phyloP scores from a whole-genome alignment of 2,113 vertebrate genomes.

The Salvator merianae region DNA sequence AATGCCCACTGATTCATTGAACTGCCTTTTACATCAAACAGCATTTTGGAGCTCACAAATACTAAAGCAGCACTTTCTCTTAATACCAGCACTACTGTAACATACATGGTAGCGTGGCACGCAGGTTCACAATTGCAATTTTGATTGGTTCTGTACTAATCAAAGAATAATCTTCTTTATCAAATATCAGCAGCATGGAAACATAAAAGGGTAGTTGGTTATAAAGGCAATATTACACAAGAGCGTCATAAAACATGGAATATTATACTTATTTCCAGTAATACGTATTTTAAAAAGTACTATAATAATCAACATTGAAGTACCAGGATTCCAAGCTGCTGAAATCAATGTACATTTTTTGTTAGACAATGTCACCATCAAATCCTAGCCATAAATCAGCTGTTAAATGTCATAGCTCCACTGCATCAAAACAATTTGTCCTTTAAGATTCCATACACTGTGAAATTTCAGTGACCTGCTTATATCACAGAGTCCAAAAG shows the following conservation, averaged over 20 bases:
- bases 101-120: slow-evolving; percentile 70
- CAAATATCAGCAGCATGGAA: slow-evolving; percentile 68
- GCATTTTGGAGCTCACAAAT: slow-evolving; percentile 70
- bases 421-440: slow-evolving; percentile 48
- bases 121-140: slow-evolving; percentile 66
- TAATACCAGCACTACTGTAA: slow-evolving; percentile 72
- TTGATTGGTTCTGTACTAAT: slow-evolving; percentile 60
- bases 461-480: slow-evolving; percentile 48
- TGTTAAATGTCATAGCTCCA: slow-evolving; percentile 52
- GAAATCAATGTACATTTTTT: slow-evolving; percentile 43
- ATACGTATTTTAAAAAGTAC: slow-evolving; percentile 48
- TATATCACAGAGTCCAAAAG: slow-evolving; percentile 62
- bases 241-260: slow-evolving; percentile 57
- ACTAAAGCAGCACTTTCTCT: slow-evolving; percentile 73
- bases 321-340: slow-evolving; percentile 54
- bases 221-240: slow-evolving; percentile 56
- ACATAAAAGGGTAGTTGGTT: slow-evolving; percentile 65
- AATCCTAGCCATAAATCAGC: slow-evolving; percentile 40
- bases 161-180: slow-evolving; percentile 64
- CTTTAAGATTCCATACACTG: slow-evolving; percentile 42
- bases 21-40: slow-evolving; percentile 70
- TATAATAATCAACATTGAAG: slow-evolving; percentile 53
- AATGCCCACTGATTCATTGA: slow-evolving; percentile 62
- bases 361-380: slow-evolving; percentile 39
- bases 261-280: slow-evolving; percentile 52